These are phyloP conservation scores for Potamilus streckersoni DNA, from an alignment of 1,140 invertebrate species.

Conservation along the genomic window DNA sequence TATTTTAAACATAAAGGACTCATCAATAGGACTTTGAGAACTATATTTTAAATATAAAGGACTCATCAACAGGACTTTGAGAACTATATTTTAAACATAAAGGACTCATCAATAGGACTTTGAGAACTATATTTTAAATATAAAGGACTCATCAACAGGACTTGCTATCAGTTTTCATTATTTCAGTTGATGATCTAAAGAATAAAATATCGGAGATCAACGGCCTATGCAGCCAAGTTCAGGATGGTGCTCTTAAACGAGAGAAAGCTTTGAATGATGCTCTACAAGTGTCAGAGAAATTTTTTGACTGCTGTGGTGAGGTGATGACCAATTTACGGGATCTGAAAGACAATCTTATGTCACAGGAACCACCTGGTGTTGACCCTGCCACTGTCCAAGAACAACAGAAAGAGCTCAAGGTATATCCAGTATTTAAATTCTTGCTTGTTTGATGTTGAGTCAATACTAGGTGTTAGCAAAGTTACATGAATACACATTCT, in stretches of 20 bases:
- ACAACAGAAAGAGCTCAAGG: constrained; percentile 90
- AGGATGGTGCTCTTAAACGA: constrained; percentile 84
- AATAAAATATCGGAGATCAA: constrained; percentile 92
- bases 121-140: constrained; percentile 4
- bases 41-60: background rate
- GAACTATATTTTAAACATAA: constrained; percentile 2
- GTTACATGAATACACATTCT: no score
- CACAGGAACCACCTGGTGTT: constrained; percentile 93
- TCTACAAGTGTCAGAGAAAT: constrained; percentile 86
- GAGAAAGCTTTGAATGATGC: constrained; percentile 87
- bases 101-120: background rate
- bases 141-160: background rate
- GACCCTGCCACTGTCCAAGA: constrained; percentile 80
- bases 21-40: no score
- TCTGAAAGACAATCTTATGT: constrained; percentile 87
- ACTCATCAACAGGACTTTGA: no score
- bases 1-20: background rate
- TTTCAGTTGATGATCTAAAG: constrained; percentile 80
- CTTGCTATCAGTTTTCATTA: background rate
- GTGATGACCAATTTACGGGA: constrained; percentile 91
- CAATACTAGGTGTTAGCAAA: no score
- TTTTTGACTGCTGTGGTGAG: constrained; percentile 93
- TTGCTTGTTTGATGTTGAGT: no score
- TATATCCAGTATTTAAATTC: constrained; percentile 16
- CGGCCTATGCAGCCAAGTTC: constrained; percentile 91